Base-by-base conservation (phyloP, 2,888 invertebrate genomes). In the Agrochola litura region DNA sequence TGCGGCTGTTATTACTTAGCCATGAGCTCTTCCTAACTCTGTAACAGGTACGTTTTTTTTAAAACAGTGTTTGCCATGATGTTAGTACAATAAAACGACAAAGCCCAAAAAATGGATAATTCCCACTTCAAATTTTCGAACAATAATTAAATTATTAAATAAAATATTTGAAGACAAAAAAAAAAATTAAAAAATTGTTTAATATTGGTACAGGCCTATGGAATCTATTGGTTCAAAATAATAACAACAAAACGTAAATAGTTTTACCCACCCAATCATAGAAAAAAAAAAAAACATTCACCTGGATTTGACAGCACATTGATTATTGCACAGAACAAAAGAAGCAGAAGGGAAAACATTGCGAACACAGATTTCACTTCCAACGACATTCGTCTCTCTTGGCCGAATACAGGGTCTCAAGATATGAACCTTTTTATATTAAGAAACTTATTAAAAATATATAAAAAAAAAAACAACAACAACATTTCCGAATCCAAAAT, bases 251-350 rank as follows among this genome's bases (percentile, higher is more conserved):
- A 43, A 66, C 19, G 10, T 19, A 12, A 12, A 10, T 65, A 25
- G n/a, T 63, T 25, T 25, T 12, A 25, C 12, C 19, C 8, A 19
- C 25, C 6, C 10, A 30, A 6, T 54, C 19, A 22, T 22, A 60
- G 16, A 0, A 49, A 73, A 49, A 73, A 63, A 0, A 0, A 41
- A 64, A 73, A 12, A 43, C 1, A 79, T 81, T 83, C 37, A 88
- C 89, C 82, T 77, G 85, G 82, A 65, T 64, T 69, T 8, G 87
- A 81, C 30, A 82, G 25, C 4, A 84, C 82, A 66, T 71, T 72
- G 19, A 77, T 72, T n/a, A 81, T 54, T 0, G 65, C 76, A 70
- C 66, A 74, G 4, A 80, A 76, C 2, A 88, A 66, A 6, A 86
- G 4, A 0, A 86, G n/a, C 37, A 86, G 14, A 3, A 81, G 3